A percentile compares a stretch with the other conserved stretches of the same genome.
Evolutionary conservation across 2,888 invertebrate genomes (phyloP).

Genomic region (Glyphotaelius pellucidus): DNA sequence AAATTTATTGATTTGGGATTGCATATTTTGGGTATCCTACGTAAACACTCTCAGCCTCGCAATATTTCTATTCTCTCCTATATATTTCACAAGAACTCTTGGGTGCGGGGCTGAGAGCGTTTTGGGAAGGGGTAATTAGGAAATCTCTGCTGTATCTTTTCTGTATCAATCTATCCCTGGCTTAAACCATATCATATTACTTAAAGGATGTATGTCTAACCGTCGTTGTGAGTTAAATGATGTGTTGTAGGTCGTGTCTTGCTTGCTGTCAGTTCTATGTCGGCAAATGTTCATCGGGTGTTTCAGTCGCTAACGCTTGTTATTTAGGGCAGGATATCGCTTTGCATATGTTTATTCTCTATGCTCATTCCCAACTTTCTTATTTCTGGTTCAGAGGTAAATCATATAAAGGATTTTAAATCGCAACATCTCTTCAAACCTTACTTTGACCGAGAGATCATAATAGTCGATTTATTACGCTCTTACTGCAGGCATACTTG

Average conservation of each 20-base stretch:
- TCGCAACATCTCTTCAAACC: background rate
- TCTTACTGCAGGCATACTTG: background rate
- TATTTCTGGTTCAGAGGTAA: background rate
- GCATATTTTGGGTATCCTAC: background rate
- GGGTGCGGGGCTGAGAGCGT: too few relatives aligned
- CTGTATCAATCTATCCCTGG: background rate
- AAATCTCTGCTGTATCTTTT: background rate
- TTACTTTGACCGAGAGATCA: background rate
- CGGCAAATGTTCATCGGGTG: background rate
- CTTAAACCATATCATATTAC: background rate
- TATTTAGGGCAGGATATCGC: constrained; percentile 5
- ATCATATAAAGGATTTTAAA: background rate
- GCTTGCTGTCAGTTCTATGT: constrained; percentile 40
- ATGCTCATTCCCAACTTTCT: background rate
- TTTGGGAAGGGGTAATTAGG: background rate
- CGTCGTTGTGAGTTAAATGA: background rate
- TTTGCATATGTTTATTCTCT: background rate
- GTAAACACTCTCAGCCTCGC: background rate
- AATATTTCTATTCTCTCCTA: too few relatives aligned
- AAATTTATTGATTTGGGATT: background rate
- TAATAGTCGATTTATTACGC: background rate
- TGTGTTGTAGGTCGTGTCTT: constrained; percentile 14
- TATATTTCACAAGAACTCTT: too few relatives aligned
- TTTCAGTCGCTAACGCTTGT: constrained; percentile 11
- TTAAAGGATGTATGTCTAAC: background rate